Percentiles rank a stretch among this genome's conserved stretches.
Evolutionary conservation across 2,113 vertebrate genomes (phyloP).

Genomic region (Pangasianodon gigas): DNA sequence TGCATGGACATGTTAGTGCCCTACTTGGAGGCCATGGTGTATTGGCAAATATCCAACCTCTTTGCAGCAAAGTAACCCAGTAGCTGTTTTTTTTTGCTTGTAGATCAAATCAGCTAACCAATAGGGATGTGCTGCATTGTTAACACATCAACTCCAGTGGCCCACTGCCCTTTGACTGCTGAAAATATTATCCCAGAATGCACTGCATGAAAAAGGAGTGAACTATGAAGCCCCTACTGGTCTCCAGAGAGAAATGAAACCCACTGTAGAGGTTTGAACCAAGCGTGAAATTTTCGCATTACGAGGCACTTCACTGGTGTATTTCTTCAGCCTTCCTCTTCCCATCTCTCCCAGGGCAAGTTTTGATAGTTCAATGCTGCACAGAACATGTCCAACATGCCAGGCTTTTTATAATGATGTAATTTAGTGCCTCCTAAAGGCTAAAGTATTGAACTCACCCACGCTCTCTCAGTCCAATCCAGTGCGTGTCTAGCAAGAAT

Average conservation of each 20-base stretch:
- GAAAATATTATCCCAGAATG: conserved; percentile 21
- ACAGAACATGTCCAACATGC: conserved; percentile 22
- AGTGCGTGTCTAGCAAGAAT: not conserved
- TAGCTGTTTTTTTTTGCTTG: not conserved
- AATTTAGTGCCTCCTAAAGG: conserved; percentile 37
- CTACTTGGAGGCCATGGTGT: not conserved
- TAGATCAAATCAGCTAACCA: conserved; percentile 18
- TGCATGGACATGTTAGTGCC: not conserved
- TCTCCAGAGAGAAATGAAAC: conserved; percentile 31
- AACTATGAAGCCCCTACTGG: not conserved
- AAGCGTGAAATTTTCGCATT: conserved; percentile 33
- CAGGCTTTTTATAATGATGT: conserved; percentile 37
- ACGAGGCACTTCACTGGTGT: not conserved
- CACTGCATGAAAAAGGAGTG: not conserved
- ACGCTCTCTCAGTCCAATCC: not conserved
- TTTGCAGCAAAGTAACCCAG: not conserved
- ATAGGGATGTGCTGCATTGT: not conserved
- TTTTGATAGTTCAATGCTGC: conserved; percentile 1
- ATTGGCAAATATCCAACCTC: not conserved
- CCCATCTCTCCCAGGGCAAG: conserved; percentile 16
- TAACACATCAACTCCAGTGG: conserved; percentile 4
- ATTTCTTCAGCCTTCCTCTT: not conserved
- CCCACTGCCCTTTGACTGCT: conserved; percentile 20
- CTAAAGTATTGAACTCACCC: conserved; percentile 30
- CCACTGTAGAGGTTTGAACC: conserved; percentile 21